phyloP scores from a whole-genome alignment of 2,888 invertebrate species.

The Cheilosia vulpina region DNA sequence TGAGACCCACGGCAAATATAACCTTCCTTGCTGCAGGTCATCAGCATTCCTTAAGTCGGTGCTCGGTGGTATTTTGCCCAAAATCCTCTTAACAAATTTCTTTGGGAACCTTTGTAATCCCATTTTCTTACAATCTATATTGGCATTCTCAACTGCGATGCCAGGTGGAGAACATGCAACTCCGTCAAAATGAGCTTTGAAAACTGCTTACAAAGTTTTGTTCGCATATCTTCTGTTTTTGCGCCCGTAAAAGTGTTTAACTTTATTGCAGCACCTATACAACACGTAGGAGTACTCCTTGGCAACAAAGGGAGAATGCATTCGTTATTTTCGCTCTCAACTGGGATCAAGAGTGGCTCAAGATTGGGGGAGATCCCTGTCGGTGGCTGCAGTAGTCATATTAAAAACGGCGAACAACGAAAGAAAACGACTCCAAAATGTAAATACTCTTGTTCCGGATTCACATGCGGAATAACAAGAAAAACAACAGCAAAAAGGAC shows the following conservation, averaged over 20 bases:
- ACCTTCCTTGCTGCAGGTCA: not conserved
- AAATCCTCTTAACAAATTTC: constrained; percentile 54
- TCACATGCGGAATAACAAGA: not conserved
- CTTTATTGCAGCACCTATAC: constrained; percentile 50
- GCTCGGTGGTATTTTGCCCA: not conserved
- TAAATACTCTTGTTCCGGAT: constrained; percentile 46
- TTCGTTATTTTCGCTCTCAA: constrained; percentile 47
- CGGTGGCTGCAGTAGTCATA: not conserved
- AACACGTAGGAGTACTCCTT: not conserved
- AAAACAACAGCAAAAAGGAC: constrained; percentile 7
- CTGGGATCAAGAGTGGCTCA: constrained; percentile 63
- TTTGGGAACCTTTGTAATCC: constrained; percentile 62
- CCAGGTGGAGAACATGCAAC: constrained; percentile 1
- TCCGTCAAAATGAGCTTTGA: not conserved
- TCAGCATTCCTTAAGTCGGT: no score
- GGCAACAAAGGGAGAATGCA: constrained; percentile 21
- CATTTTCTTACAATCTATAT: constrained; percentile 57
- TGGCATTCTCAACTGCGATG: constrained; percentile 38
- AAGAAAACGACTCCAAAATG: constrained; percentile 38
- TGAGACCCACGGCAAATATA: not conserved
- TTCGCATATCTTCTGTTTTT: constrained; percentile 35
- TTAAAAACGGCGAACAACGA: constrained; percentile 6
- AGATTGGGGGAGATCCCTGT: constrained; percentile 34
- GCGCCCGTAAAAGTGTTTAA: constrained; percentile 60
- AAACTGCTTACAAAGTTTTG: constrained; percentile 39